Evolutionary conservation across 1,140 invertebrate species (phyloP).

Genomic region (Macrobrachium nipponense): DNA sequence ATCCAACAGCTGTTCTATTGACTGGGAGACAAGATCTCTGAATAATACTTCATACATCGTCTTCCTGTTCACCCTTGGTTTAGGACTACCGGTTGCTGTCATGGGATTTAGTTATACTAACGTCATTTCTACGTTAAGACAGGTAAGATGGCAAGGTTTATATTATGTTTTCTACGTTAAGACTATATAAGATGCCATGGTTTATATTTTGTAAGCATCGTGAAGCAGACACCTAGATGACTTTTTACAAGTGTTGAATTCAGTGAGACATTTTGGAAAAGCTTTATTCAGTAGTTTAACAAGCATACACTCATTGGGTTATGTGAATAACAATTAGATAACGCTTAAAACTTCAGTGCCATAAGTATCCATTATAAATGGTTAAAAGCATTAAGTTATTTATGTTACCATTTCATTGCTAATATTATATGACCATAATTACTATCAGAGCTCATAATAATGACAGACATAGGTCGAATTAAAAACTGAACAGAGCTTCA

Average conservation of each 20-base stretch:
- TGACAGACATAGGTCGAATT: too few relatives aligned
- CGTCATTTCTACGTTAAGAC: conserved; percentile 24
- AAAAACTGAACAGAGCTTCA: too few relatives aligned
- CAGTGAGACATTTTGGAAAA: too few relatives aligned
- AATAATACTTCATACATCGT: conserved; percentile 26
- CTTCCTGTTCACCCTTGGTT: conserved; percentile 29
- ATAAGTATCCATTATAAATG: too few relatives aligned
- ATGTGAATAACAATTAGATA: too few relatives aligned
- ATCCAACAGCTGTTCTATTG: conserved; percentile 22
- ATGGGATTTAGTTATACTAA: conserved; percentile 39
- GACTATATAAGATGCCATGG: background rate
- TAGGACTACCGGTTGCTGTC: conserved; percentile 4
- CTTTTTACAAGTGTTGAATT: too few relatives aligned
- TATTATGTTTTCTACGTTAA: conserved; percentile 16
- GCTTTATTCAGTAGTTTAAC: background rate
- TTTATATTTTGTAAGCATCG: background rate
- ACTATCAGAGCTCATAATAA: too few relatives aligned
- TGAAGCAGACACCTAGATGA: too few relatives aligned
- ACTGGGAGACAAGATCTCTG: conserved; percentile 34
- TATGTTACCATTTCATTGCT: too few relatives aligned
- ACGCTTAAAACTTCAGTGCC: too few relatives aligned
- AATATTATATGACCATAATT: too few relatives aligned
- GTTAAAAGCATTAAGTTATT: too few relatives aligned
- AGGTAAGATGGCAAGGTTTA: background rate
- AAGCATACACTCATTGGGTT: background rate